These are phyloP conservation scores for Drosophila algonquin DNA, from an alignment of 2,888 invertebrate species.

Conservation along the genomic window DNA sequence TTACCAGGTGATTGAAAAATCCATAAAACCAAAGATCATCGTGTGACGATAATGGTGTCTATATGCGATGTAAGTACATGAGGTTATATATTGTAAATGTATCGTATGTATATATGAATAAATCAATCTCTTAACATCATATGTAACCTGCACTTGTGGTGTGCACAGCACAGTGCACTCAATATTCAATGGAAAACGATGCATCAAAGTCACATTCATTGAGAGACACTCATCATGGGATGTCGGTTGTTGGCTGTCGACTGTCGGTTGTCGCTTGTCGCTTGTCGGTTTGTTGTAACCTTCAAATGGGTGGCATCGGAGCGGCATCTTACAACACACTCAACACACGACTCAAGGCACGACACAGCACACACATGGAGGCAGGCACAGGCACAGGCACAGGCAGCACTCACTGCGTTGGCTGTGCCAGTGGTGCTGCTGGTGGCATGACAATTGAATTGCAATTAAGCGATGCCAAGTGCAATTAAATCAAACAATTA, in stretches of 20 bases:
- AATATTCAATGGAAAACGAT: constrained; percentile 58
- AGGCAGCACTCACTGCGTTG: neutral
- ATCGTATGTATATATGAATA: constrained; percentile 40
- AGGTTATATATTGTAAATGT: neutral
- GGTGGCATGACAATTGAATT: constrained; percentile 77
- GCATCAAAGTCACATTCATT: constrained; percentile 56
- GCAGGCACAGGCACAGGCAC: constrained; percentile 10
- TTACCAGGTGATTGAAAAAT: constrained; percentile 54
- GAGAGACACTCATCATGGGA: constrained; percentile 58
- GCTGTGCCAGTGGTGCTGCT: constrained; percentile 57
- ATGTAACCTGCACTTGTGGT: constrained; percentile 45
- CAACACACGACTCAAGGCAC: constrained; percentile 10
- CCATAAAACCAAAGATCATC: constrained; percentile 44
- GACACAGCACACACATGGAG: neutral
- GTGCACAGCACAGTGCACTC: constrained; percentile 46
- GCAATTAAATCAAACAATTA: constrained; percentile 72
- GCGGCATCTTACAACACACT: constrained; percentile 35
- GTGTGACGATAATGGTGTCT: constrained; percentile 9
- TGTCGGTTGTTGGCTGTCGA: constrained; percentile 51
- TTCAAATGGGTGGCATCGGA: constrained; percentile 56
- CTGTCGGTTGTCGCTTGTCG: too few species aligned
- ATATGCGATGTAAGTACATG: constrained; percentile 8
- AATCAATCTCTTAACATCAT: constrained; percentile 47
- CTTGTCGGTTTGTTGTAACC: constrained; percentile 42
- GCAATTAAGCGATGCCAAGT: constrained; percentile 73